phyloP scores from a whole-genome alignment of 2,797 vertebrate genomes.

The Momotus momota region DNA sequence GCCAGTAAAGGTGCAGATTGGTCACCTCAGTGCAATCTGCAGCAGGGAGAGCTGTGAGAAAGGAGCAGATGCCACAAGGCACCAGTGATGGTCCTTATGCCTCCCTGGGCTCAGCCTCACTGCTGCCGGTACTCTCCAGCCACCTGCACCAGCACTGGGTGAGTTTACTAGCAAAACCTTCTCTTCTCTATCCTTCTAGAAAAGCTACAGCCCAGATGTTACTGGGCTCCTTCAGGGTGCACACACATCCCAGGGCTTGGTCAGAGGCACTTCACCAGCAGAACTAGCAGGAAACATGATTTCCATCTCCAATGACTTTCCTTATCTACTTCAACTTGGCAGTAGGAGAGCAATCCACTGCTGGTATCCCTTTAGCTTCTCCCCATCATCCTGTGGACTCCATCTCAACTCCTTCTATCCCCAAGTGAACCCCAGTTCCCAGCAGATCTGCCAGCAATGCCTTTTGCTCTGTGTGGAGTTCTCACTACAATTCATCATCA shows the following conservation, averaged over 20 bases:
- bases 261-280: neutral
- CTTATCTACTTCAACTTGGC: neutral
- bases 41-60: neutral
- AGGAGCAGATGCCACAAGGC: accelerated
- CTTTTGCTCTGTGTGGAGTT: neutral
- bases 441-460: neutral
- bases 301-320: neutral
- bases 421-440: accelerated
- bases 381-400: neutral
- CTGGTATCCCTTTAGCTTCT: neutral
- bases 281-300: neutral
- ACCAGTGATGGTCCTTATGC: accelerated
- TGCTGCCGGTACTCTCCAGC: too few species aligned
- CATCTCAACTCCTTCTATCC: neutral
- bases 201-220: neutral
- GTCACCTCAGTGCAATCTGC: too few species aligned
- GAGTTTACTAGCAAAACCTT: neutral
- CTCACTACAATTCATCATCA: neutral
- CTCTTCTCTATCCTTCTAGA: neutral
- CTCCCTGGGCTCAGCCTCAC: neutral
- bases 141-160: neutral
- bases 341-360: neutral
- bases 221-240: neutral
- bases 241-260: accelerated
- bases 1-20: neutral